These are phyloP conservation scores for Anneissia japonica DNA, from an alignment of 35 echinoderm and acorn worm species.

Conservation along the genomic window DNA sequence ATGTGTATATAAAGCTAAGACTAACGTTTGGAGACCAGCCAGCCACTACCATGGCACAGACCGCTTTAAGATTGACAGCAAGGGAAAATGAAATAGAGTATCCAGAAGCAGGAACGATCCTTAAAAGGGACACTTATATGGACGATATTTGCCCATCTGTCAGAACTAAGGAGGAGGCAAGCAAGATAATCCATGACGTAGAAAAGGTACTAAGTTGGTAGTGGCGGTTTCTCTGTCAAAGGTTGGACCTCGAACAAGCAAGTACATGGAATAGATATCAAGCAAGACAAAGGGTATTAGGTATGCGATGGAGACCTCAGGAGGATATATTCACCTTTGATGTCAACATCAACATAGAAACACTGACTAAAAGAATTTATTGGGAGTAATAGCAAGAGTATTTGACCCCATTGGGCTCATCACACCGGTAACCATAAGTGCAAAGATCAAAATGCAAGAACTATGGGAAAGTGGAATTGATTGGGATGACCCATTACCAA, in stretches of 20 bases:
- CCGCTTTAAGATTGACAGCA: neutral
- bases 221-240: slow-evolving; percentile 61
- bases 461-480: neutral
- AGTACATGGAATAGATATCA: neutral
- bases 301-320: slow-evolving; percentile 21
- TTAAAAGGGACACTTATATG: neutral
- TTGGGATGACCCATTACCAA: slow-evolving; percentile 16
- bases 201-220: slow-evolving; percentile 27
- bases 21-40: slow-evolving; percentile 35
- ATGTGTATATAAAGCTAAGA: slow-evolving; percentile 22
- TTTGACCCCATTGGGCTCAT: slow-evolving; percentile 25
- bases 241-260: slow-evolving; percentile 31
- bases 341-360: neutral
- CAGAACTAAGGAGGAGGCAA: neutral
- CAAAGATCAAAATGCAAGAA: slow-evolving; percentile 3
- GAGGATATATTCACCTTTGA: slow-evolving; percentile 7
- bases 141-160: neutral
- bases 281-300: slow-evolving; percentile 39
- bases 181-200: neutral
- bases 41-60: neutral
- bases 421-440: neutral
- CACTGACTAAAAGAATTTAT: slow-evolving; percentile 44
- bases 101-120: neutral
- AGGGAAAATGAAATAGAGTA: neutral
- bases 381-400: slow-evolving; percentile 1